Evolutionary conservation across 2,113 vertebrate genomes (phyloP).

Genomic region (Daboia siamensis): DNA sequence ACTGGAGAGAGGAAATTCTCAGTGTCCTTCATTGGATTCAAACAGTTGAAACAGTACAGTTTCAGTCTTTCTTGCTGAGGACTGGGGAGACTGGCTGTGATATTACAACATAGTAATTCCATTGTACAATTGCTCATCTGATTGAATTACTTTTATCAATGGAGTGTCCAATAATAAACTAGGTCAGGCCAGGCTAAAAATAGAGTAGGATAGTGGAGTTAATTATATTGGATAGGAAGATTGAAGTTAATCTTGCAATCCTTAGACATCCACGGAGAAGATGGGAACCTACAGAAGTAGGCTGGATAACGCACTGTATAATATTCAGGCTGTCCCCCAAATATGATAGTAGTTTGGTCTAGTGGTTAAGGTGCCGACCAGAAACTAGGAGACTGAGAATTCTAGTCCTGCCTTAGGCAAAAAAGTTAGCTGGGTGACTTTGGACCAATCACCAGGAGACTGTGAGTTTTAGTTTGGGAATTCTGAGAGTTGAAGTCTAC

Average conservation of each 20-base stretch:
- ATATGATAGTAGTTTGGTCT: not conserved
- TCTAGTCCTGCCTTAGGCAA: not conserved
- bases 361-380: not conserved
- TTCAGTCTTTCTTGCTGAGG: not conserved
- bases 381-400: not conserved
- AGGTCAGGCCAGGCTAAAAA: constrained; percentile 59
- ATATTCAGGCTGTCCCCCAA: not conserved
- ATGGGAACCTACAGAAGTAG: not conserved
- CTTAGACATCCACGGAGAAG: not conserved
- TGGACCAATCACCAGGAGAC: not conserved
- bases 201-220: constrained; percentile 52
- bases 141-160: constrained; percentile 40
- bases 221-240: constrained; percentile 43
- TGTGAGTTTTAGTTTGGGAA: not conserved
- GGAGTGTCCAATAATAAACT: constrained; percentile 36
- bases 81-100: not conserved
- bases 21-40: not conserved
- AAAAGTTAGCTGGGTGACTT: not conserved
- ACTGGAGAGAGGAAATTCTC: not conserved
- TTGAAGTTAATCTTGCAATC: constrained; percentile 32
- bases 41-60: not conserved
- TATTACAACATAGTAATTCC: constrained; percentile 14
- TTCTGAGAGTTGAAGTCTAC: not conserved
- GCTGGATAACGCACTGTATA: not conserved
- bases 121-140: not conserved